Conservation (phyloP, 92 coral and sea anemone genomes). For the Ricordea florida region DNA sequence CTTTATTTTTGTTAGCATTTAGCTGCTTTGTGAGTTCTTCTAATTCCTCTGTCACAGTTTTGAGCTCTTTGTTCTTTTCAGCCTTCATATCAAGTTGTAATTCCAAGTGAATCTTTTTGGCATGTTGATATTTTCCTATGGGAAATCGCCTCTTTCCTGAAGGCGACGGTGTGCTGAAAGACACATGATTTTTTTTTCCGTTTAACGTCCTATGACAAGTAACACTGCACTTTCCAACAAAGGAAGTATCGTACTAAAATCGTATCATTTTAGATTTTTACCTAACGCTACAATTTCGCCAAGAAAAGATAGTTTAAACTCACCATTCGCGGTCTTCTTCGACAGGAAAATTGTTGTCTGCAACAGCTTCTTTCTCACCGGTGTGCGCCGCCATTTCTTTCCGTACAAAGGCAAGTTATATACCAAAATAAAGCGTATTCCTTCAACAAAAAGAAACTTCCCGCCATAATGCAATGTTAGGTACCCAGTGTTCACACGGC, state of each 20-base stretch:
- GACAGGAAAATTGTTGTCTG: too few species aligned
- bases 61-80: too few species aligned
- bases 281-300: not conserved
- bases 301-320: not conserved
- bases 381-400: not conserved
- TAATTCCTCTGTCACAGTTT: too few species aligned
- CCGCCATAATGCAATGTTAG: slow-evolving; percentile 18
- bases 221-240: slow-evolving; percentile 2
- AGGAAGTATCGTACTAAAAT: slow-evolving; percentile 9
- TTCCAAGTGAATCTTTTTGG: too few species aligned
- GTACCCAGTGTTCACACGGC: slow-evolving; percentile 38
- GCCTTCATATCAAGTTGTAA: too few species aligned
- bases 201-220: too few species aligned
- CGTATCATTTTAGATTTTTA: not conserved
- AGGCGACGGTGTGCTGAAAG: too few species aligned
- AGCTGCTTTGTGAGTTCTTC: too few species aligned
- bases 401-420: not conserved
- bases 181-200: too few species aligned
- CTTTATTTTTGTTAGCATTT: too few species aligned
- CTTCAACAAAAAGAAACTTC: slow-evolving; percentile 4
- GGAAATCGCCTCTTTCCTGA: too few species aligned
- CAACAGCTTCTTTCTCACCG: not conserved
- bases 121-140: too few species aligned
- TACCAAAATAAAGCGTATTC: slow-evolving; percentile 2
- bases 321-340: not conserved